Conservation (phyloP, 1,140 invertebrate genomes). For the Thaumatotibia leucotreta region DNA sequence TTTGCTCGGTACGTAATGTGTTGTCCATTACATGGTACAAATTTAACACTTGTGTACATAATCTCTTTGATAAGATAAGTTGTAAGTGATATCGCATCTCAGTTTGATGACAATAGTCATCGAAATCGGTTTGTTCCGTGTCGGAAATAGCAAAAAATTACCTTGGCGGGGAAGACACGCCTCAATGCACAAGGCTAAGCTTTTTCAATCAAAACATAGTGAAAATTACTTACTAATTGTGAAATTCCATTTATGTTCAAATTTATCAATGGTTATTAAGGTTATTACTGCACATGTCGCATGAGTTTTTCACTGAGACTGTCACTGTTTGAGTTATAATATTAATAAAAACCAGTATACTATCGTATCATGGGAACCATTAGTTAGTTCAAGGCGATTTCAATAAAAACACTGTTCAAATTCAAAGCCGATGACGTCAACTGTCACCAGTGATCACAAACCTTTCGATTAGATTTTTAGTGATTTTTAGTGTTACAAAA, state of each 20-base stretch:
- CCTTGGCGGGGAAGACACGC: slow-evolving; percentile 7
- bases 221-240: neutral
- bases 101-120: neutral
- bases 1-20: slow-evolving; percentile 48
- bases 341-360: neutral
- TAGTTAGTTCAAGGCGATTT: slow-evolving; percentile 7
- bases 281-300: neutral
- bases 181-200: slow-evolving; percentile 9
- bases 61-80: slow-evolving; percentile 68
- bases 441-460: neutral
- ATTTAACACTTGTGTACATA: slow-evolving; percentile 69
- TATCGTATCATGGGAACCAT: slow-evolving; percentile 3
- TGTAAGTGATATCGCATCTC: slow-evolving; percentile 1
- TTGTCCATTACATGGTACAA: slow-evolving; percentile 56
- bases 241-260: neutral
- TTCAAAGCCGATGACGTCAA: slow-evolving; percentile 8
- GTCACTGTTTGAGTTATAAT: neutral
- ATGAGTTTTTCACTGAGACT: neutral
- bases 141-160: slow-evolving; percentile 1
- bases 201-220: neutral
- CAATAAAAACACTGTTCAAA: slow-evolving; percentile 12
- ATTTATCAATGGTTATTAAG: too few species aligned
- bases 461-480: neutral
- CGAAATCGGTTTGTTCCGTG: neutral
- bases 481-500: neutral